Evolutionary conservation across 2,888 invertebrate species (phyloP).

Genomic region (Asteroscopus sphinx): DNA sequence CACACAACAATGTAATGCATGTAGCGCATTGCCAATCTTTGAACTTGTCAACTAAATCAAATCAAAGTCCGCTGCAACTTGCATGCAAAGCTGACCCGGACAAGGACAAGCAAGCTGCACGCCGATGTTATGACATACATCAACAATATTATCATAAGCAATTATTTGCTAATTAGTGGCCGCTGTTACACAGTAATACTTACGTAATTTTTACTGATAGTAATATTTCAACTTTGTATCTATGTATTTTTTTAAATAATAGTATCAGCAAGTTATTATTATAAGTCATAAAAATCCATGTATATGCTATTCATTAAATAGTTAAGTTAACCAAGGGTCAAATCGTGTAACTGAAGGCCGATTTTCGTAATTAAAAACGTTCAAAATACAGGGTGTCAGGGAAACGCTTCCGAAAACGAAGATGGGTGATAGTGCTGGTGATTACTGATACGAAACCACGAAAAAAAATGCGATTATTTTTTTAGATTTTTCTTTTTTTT

Average conservation of each 20-base stretch:
- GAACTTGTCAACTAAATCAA: too few relatives aligned
- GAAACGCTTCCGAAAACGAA: too few relatives aligned
- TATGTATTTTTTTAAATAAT: constrained; percentile 4
- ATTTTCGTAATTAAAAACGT: too few relatives aligned
- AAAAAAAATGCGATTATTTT: too few relatives aligned
- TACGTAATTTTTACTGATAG: constrained; percentile 8
- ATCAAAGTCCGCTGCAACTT: not conserved
- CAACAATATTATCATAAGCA: constrained; percentile 25
- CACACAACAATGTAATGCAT: too few relatives aligned
- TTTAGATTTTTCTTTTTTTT: too few relatives aligned
- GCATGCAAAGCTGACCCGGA: not conserved
- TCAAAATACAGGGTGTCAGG: too few relatives aligned
- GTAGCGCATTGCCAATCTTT: too few relatives aligned
- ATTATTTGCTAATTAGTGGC: constrained; percentile 32
- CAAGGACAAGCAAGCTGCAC: constrained; percentile 8
- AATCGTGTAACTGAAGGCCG: not conserved
- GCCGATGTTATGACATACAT: constrained; percentile 1
- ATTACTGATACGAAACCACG: too few relatives aligned
- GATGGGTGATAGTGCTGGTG: too few relatives aligned
- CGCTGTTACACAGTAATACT: not conserved
- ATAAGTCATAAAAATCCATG: constrained; percentile 1
- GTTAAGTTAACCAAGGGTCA: not conserved
- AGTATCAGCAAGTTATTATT: constrained; percentile 5
- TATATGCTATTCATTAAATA: constrained; percentile 8
- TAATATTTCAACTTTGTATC: constrained; percentile 4